A percentile compares a stretch with the other conserved stretches of the same genome.
Conservation (phyloP, 2,888 invertebrate species). For the Drosophila peninsularis region DNA sequence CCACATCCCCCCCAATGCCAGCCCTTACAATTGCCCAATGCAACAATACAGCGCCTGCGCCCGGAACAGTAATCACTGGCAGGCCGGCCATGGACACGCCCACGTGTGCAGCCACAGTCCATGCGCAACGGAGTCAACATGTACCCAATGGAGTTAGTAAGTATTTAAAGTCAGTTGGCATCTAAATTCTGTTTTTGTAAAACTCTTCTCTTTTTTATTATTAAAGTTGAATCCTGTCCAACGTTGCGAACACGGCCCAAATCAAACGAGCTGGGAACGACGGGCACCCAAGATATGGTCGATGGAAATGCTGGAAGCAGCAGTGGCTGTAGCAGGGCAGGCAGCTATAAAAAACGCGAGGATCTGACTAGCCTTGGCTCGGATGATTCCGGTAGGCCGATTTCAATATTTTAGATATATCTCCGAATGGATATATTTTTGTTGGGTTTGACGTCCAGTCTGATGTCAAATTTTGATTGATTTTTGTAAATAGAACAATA, state of each 20-base stretch:
- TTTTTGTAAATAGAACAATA: slow-evolving; percentile 13
- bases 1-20: slow-evolving; percentile 73
- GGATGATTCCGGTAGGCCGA: slow-evolving; percentile 86
- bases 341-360: slow-evolving; percentile 84
- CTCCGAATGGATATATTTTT: neutral
- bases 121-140: slow-evolving; percentile 37
- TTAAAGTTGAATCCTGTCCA: slow-evolving; percentile 71
- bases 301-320: slow-evolving; percentile 46
- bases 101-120: slow-evolving; percentile 30
- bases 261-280: slow-evolving; percentile 63
- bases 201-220: neutral
- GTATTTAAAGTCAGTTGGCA: slow-evolving; percentile 8
- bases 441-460: neutral
- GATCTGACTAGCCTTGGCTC: slow-evolving; percentile 87
- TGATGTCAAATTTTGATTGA: slow-evolving; percentile 5
- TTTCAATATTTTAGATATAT: neutral
- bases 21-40: slow-evolving; percentile 48
- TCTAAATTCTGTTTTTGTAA: neutral
- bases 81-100: slow-evolving; percentile 9
- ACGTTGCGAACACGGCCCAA: slow-evolving; percentile 76
- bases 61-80: slow-evolving; percentile 26
- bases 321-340: slow-evolving; percentile 61
- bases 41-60: slow-evolving; percentile 21
- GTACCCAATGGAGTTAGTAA: slow-evolving; percentile 59
- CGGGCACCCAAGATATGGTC: slow-evolving; percentile 48